phyloP scores from a whole-genome alignment of 2,888 invertebrate genomes.

The Boloria euphrosyne region DNA sequence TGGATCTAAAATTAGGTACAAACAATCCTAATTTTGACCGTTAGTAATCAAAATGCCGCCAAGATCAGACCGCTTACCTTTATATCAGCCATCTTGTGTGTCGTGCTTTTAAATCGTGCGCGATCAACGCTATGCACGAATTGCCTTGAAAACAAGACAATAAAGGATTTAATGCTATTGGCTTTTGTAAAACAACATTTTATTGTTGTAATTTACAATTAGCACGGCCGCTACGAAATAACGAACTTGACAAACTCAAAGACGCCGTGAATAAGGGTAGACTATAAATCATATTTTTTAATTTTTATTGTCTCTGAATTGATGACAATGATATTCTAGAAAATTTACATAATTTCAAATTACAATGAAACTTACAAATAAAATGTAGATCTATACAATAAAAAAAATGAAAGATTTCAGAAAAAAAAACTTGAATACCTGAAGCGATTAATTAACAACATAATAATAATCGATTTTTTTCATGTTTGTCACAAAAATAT shows the following conservation, averaged over 20 bases:
- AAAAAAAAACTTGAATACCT: too few species aligned
- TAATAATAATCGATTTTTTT: too few species aligned
- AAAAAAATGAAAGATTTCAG: too few species aligned
- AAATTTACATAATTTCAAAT: neutral
- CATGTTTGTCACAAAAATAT: too few species aligned
- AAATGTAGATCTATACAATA: too few species aligned
- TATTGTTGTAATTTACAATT: conserved; percentile 48
- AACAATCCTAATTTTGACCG: conserved; percentile 61
- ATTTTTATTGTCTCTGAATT: conserved; percentile 27
- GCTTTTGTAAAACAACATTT: conserved; percentile 64
- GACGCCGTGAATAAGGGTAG: conserved; percentile 65
- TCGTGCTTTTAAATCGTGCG: conserved; percentile 58
- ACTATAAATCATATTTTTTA: conserved; percentile 51
- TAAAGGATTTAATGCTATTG: conserved; percentile 51
- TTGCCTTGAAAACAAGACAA: conserved; percentile 57
- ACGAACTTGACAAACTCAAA: conserved; percentile 50
- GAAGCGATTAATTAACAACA: too few species aligned
- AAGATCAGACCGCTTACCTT: conserved; percentile 69
- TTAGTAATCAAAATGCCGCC: conserved; percentile 79
- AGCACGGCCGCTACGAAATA: conserved; percentile 54
- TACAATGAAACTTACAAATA: neutral
- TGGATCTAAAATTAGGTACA: conserved; percentile 36
- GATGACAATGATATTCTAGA: neutral
- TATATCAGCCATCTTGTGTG: conserved; percentile 80
- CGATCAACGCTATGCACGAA: conserved; percentile 66